A percentile compares a stretch with the other conserved stretches of the same genome.
phyloP scores from a whole-genome alignment of 2,888 invertebrate species.

The Rotaria magnacalcarata region DNA sequence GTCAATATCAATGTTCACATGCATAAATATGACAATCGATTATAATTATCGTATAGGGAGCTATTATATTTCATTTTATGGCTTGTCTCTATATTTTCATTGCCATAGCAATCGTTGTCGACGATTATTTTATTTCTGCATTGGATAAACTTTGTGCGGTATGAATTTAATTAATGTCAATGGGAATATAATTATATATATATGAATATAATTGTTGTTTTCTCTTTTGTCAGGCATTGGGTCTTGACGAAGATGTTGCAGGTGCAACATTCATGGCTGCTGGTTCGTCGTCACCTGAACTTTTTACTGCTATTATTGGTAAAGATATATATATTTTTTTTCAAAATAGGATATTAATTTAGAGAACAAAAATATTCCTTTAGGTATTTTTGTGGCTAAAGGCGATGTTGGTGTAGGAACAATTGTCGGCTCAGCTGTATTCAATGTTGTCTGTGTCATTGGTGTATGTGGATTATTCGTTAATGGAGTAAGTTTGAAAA shows the following conservation, averaged over 20 bases:
- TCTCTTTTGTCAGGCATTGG: conserved; percentile 49
- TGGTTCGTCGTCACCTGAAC: conserved; percentile 55
- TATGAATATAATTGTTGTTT: not conserved
- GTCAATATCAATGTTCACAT: not conserved
- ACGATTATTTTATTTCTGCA: conserved; percentile 85
- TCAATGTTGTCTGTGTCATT: conserved; percentile 54
- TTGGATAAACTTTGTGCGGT: conserved; percentile 77
- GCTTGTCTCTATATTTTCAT: conserved; percentile 76
- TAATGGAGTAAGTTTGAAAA: not conserved
- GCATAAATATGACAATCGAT: not conserved
- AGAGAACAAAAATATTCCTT: conserved; percentile 46
- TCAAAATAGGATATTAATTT: too few species aligned
- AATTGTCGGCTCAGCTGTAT: conserved; percentile 54
- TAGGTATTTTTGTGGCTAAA: conserved; percentile 53
- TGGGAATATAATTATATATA: not conserved
- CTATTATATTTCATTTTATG: conserved; percentile 72
- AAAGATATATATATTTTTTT: not conserved
- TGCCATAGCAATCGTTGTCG: conserved; percentile 77
- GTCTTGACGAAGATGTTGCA: conserved; percentile 54
- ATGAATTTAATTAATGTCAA: conserved; percentile 14
- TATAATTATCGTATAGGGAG: conserved; percentile 63
- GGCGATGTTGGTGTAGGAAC: conserved; percentile 54
- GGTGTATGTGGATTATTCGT: conserved; percentile 51
- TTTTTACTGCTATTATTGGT: conserved; percentile 51
- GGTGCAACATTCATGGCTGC: conserved; percentile 57